A percentile compares a stretch with the other conserved stretches of the same genome.
phyloP scores from a whole-genome alignment of 2,888 invertebrate species.

The Apodemia zela region DNA sequence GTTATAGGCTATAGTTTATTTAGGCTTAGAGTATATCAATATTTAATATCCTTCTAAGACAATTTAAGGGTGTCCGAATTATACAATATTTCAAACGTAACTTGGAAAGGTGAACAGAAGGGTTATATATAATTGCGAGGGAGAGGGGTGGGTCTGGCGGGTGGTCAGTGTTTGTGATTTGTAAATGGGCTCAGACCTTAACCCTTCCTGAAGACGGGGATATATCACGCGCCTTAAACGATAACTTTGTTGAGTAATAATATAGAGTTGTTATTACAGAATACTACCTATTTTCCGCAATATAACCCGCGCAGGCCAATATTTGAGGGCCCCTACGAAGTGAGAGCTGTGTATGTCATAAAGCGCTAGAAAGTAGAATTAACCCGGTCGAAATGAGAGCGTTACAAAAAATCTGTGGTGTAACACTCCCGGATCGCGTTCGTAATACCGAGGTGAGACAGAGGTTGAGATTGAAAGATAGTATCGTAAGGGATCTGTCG shows the following conservation, averaged over 20 bases:
- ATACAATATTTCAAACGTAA: constrained; percentile 70
- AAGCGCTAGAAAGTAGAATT: no score
- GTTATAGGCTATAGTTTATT: constrained; percentile 1
- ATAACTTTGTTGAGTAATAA: constrained; percentile 65
- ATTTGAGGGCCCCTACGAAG: no score
- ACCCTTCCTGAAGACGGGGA: constrained; percentile 77
- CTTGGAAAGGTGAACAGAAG: constrained; percentile 57
- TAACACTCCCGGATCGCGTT: no score
- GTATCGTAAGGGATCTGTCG: no score
- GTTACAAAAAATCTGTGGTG: no score
- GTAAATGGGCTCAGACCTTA: constrained; percentile 79
- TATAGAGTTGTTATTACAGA: constrained; percentile 44
- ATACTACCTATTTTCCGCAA: no score
- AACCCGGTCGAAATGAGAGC: no score
- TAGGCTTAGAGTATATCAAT: constrained; percentile 11
- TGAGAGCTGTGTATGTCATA: no score
- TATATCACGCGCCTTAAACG: constrained; percentile 74
- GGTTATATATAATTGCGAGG: constrained; percentile 59
- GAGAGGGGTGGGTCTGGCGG: constrained; percentile 39
- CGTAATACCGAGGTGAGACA: no score
- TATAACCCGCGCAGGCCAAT: no score
- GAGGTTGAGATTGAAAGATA: no score
- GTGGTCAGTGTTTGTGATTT: constrained; percentile 80
- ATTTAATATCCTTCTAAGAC: constrained; percentile 37
- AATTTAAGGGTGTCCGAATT: constrained; percentile 54